A percentile compares a stretch with the other conserved stretches of the same genome.
Conservation (phyloP, 2,113 vertebrate genomes). For the sheep (Ovis aries) region ARS-UI_Ramb_v3.0 NC_056055.1:214162501-214163000, state of each 20-base stretch:
- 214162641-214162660: neutral
- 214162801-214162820: constrained; percentile 75
- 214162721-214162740: constrained; percentile 50
- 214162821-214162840: constrained; percentile 72
- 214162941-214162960: neutral
- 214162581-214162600: neutral
- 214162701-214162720: constrained; percentile 60
- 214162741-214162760: constrained; percentile 27
- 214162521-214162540: neutral
- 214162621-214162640: neutral
- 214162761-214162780: constrained; percentile 36
- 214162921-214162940: constrained; percentile 64
- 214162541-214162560: neutral
- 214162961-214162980: constrained; percentile 33
- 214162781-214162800: constrained; percentile 70
- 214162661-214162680: constrained; percentile 26
- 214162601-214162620: neutral
- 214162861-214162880: constrained; percentile 62
- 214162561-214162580: neutral
- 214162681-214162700: neutral
- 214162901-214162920: constrained; percentile 46
- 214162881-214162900: constrained; percentile 73
- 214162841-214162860: constrained; percentile 66
- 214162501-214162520: neutral
- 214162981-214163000: constrained; percentile 24